phyloP scores from a whole-genome alignment of 2,113 vertebrate species.

The Prietella phreatophila region DNA sequence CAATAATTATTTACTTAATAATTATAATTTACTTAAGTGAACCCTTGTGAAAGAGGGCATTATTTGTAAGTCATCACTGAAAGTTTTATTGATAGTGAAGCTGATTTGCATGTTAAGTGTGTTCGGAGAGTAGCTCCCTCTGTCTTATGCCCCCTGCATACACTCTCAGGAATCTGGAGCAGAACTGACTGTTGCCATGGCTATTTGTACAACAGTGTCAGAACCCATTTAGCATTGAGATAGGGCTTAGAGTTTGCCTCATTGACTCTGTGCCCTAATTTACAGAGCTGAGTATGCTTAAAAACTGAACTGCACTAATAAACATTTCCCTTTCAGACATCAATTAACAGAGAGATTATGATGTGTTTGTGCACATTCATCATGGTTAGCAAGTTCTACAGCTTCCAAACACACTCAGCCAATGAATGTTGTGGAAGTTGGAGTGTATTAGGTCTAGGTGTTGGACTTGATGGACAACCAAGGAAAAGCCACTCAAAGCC shows the following conservation, averaged over 20 bases:
- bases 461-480: background rate
- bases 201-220: conserved; percentile 29
- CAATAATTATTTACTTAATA: conserved; percentile 30
- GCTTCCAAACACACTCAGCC: background rate
- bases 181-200: conserved; percentile 33
- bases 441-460: background rate
- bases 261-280: conserved; percentile 16
- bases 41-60: background rate
- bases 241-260: background rate
- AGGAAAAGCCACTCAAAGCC: background rate
- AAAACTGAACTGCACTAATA: conserved; percentile 4
- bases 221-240: conserved; percentile 20
- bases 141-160: conserved; percentile 15
- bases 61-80: background rate
- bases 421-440: background rate
- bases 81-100: conserved; percentile 1
- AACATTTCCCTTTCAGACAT: background rate
- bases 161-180: conserved; percentile 32
- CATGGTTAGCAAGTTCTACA: background rate
- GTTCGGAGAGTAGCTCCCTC: conserved; percentile 9
- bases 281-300: background rate
- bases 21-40: background rate
- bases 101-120: conserved; percentile 27
- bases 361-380: background rate
- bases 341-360: background rate